These are phyloP conservation scores for Rhizomys pruinosus DNA, from an alignment of 2,113 vertebrate genomes.

Conservation along the genomic window DNA sequence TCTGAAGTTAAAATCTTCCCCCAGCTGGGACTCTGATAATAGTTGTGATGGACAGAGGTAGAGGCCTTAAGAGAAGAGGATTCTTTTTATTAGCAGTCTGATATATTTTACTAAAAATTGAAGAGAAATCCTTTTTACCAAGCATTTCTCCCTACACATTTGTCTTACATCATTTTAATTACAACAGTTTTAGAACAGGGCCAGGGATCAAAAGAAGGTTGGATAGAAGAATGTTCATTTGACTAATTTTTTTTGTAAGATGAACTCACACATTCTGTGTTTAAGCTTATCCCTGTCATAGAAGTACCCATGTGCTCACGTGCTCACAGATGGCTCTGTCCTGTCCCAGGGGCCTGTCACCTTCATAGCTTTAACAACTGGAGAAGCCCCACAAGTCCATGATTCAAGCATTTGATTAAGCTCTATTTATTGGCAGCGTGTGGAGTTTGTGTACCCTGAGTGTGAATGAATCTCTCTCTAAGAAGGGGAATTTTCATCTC, in stretches of 20 bases:
- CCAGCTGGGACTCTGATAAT: not conserved
- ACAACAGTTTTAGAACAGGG: too few relatives aligned
- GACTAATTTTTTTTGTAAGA: not conserved
- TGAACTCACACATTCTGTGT: not conserved
- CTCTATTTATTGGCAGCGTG: too few relatives aligned
- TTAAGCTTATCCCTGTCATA: not conserved
- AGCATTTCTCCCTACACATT: not conserved
- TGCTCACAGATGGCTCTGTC: too few relatives aligned
- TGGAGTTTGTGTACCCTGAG: not conserved
- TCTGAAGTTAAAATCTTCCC: not conserved
- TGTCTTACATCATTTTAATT: not conserved
- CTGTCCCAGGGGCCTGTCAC: not conserved
- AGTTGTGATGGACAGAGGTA: not conserved
- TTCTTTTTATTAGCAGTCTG: not conserved
- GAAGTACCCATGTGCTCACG: not conserved
- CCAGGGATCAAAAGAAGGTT: not conserved
- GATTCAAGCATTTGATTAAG: not conserved
- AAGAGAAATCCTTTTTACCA: not conserved
- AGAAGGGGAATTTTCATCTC: not conserved
- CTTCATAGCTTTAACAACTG: too few relatives aligned
- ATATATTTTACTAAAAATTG: not conserved
- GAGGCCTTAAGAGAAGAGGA: not conserved
- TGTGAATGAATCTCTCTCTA: not conserved
- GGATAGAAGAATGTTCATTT: too few relatives aligned
- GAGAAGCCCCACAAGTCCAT: too few relatives aligned